Evolutionary conservation across 2,113 vertebrate species (phyloP).

Genomic region (Calidris pygmaea): DNA sequence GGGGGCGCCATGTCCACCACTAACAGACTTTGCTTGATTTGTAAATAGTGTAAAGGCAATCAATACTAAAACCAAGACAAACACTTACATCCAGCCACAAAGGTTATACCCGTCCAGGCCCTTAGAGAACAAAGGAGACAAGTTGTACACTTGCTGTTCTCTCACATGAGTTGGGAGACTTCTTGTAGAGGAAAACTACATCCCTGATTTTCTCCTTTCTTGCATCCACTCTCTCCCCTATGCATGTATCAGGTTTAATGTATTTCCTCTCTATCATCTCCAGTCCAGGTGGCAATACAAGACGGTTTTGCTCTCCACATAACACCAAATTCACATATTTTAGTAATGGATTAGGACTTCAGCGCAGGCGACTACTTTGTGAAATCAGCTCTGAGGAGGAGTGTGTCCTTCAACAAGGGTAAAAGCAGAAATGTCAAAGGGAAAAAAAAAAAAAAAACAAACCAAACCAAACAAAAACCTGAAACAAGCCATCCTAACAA

Average conservation of each 20-base stretch:
- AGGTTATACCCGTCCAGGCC: neutral
- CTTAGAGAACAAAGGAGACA: neutral
- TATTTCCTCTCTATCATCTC: neutral
- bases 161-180: neutral
- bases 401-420: neutral
- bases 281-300: neutral
- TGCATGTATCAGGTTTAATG: neutral
- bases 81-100: neutral
- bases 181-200: neutral
- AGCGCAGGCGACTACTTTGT: neutral
- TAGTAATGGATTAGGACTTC: neutral
- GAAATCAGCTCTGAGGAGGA: neutral
- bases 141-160: neutral
- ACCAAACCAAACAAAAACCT: neutral
- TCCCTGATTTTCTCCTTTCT: neutral
- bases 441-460: neutral
- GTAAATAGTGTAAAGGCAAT: neutral
- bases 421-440: constrained; percentile 18
- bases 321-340: neutral
- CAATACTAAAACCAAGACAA: neutral
- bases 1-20: accelerated
- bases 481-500: neutral
- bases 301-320: neutral
- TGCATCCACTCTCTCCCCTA: neutral
- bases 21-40: neutral